phyloP scores from a whole-genome alignment of 92 coral and sea anemone species.

The Epizoanthus stellaris region DNA sequence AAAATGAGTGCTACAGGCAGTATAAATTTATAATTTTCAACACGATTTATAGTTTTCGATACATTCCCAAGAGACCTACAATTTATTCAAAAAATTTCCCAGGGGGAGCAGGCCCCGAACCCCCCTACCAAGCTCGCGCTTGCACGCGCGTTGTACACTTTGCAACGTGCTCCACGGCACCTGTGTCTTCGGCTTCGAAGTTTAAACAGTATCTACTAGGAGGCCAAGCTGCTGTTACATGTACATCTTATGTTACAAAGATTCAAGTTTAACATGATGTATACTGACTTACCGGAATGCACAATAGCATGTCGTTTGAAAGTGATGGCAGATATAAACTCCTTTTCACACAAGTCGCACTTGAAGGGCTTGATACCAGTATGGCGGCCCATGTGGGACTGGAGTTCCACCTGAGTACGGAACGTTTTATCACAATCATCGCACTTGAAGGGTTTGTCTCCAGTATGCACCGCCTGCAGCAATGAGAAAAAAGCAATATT shows the following conservation, averaged over 20 bases:
- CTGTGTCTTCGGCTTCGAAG: too few species aligned
- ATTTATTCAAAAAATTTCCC: too few species aligned
- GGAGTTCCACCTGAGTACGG: conserved; percentile 95
- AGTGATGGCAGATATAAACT: conserved; percentile 95
- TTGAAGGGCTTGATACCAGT: conserved; percentile 97
- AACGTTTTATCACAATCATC: conserved; percentile 94
- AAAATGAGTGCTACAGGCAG: too few species aligned
- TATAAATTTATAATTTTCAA: too few species aligned
- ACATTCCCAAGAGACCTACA: too few species aligned
- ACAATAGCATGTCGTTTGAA: conserved; percentile 97
- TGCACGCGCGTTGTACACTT: too few species aligned
- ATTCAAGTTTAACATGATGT: background rate
- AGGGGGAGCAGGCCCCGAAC: too few species aligned
- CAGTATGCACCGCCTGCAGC: conserved; percentile 92
- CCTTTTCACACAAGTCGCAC: conserved; percentile 92
- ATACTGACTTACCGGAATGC: conserved; percentile 77
- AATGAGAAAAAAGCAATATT: background rate
- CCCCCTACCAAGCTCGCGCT: too few species aligned
- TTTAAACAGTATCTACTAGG: too few species aligned
- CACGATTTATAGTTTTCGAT: too few species aligned
- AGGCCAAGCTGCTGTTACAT: too few species aligned
- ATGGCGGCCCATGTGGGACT: conserved; percentile 98
- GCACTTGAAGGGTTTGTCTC: conserved; percentile 97
- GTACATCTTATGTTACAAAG: background rate
- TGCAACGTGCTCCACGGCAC: too few species aligned